These are phyloP conservation scores for Pristionchus fissidentatus DNA, from an alignment of 2,888 invertebrate species.

Conservation along the genomic window DNA sequence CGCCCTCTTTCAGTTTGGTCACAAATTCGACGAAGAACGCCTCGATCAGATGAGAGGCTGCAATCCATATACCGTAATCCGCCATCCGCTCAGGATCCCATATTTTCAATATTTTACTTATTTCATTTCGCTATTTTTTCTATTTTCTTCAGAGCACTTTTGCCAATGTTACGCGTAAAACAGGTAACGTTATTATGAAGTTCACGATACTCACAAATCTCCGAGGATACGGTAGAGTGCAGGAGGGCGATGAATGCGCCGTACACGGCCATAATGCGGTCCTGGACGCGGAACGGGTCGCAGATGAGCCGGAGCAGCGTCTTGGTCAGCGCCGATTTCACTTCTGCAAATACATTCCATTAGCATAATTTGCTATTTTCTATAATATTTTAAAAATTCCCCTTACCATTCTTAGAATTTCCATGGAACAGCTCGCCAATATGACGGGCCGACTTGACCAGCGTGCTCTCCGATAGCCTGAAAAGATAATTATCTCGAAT, in stretches of 20 bases:
- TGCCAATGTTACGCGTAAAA: no score
- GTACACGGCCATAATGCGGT: slow-evolving; percentile 58
- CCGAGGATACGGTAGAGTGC: slow-evolving; percentile 60
- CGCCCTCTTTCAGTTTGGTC: slow-evolving; percentile 54
- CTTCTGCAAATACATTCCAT: slow-evolving; percentile 58
- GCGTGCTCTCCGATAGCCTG: slow-evolving; percentile 60
- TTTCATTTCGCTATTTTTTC: no score
- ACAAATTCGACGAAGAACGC: slow-evolving; percentile 60
- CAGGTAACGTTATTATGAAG: no score
- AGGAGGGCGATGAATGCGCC: slow-evolving; percentile 59
- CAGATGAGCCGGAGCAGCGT: slow-evolving; percentile 55
- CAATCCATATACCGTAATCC: slow-evolving; percentile 22
- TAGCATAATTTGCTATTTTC: no score
- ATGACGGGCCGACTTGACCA: slow-evolving; percentile 58
- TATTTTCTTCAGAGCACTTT: no score
- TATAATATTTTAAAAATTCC: background rate
- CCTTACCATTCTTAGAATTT: slow-evolving; percentile 62
- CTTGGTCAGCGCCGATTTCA: slow-evolving; percentile 57
- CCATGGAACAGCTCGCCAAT: slow-evolving; percentile 59
- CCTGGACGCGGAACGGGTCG: slow-evolving; percentile 60
- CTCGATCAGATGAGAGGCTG: slow-evolving; percentile 65
- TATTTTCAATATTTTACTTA: no score
- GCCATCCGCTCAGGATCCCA: background rate
- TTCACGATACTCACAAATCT: slow-evolving; percentile 59
- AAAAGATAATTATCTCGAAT: background rate